Conservation (phyloP, 2,888 invertebrate genomes). For the Patella depressa region DNA sequence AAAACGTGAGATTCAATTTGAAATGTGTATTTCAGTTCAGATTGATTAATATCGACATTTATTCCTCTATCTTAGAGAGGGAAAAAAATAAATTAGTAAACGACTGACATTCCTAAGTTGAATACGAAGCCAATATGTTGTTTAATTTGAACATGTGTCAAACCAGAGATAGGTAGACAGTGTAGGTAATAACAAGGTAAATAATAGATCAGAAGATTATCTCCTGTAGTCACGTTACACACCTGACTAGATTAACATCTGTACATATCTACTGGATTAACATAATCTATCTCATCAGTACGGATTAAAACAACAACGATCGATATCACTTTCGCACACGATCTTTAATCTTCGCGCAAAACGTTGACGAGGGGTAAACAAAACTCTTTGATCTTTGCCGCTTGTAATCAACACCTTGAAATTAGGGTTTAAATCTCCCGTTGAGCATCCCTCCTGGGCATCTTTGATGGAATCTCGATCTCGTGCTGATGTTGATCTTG, state of each 20-base stretch:
- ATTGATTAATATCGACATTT: no score
- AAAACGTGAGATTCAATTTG: no score
- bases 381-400: neutral
- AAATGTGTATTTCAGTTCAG: no score
- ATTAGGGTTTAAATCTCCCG: neutral
- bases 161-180: no score
- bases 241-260: neutral
- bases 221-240: neutral
- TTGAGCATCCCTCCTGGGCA: slow-evolving; percentile 3
- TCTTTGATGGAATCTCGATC: neutral
- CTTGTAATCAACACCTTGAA: slow-evolving; percentile 10
- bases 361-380: slow-evolving; percentile 4
- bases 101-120: no score
- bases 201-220: no score
- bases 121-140: no score
- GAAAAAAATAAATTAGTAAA: no score
- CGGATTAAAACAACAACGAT: slow-evolving; percentile 2
- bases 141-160: no score
- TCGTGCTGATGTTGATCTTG: slow-evolving; percentile 5
- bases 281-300: neutral
- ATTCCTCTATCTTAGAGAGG: no score
- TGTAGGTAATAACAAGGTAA: no score
- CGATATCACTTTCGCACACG: neutral
- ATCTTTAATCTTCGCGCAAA: slow-evolving; percentile 2
- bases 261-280: neutral